Base-by-base conservation (phyloP, 2,888 invertebrate genomes). In the Acholoe squamosa region DNA sequence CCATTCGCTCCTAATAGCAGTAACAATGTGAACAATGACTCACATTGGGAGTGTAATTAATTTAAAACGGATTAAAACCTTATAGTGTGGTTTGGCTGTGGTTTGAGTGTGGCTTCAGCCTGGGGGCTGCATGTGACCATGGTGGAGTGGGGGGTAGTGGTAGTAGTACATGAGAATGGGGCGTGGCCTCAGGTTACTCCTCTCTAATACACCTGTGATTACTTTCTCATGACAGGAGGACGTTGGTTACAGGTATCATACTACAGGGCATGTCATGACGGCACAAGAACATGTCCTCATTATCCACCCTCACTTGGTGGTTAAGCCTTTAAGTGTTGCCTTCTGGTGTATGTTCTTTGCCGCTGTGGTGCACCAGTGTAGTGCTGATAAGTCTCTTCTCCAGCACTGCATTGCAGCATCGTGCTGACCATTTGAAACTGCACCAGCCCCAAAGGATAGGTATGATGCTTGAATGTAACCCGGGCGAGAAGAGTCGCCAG, bases 51-150 rank as follows among this genome's bases (percentile, higher is more conserved):
- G 61, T n/a, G 61, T 61, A 61, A 61, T 61, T 61, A 61, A 61
- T 61, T 61, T n/a, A 61, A 61, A 61, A 61, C 19, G 61, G 61
- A 61, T 61, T 61, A 61, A 61, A 61, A 61, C 61, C 61, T 61
- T 61, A 61, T 43, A 43, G 43, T 61, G 61, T 14, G 61, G 61
- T 61, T 3, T 19, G 22, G 1, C 22, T 61, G 61, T 61, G 61
- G n/a, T n/a, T 19, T 3, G 22, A 14, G 22, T 61, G 61, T 61
- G 61, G 61, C 61, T 61, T 61, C 61, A 3, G 43, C 43, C 22
- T 61, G 61, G 61, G 54, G 19, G 19, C 61, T n/a, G 61, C 61
- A n/a, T 43, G 43, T 10, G 43, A 10, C 43, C 43, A 43, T 43
- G 43, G 43, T 43, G 43, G 43, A 43, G 43, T 43, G 43, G 43